phyloP scores from a whole-genome alignment of 2,113 vertebrate genomes.

The Corynorhinus townsendii region DNA sequence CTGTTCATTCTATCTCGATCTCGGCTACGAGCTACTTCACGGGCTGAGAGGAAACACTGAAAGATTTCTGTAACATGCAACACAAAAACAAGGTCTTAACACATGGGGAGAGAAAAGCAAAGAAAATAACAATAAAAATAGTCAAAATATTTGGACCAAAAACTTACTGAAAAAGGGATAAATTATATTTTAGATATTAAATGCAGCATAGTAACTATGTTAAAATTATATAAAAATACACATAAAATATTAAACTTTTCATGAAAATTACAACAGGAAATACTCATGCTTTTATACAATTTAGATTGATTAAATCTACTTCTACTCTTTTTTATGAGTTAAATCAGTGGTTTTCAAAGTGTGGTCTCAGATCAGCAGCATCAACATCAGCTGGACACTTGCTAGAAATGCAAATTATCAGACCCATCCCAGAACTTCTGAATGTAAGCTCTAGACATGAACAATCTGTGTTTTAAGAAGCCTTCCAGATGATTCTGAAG shows the following conservation, averaged over 20 bases:
- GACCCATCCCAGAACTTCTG: background rate
- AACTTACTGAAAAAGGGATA: conserved; percentile 58
- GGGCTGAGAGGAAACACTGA: conserved; percentile 99
- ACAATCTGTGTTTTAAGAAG: conserved; percentile 8
- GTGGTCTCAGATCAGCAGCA: background rate
- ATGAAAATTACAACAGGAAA: conserved; percentile 46
- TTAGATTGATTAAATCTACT: conserved; percentile 9
- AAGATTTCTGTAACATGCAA: conserved; percentile 96
- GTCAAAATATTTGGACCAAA: conserved; percentile 62
- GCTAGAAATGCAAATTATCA: background rate
- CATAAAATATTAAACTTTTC: background rate
- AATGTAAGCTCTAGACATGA: background rate
- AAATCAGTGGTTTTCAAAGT: background rate
- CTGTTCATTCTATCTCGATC: conserved; percentile 90
- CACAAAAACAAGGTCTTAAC: conserved; percentile 85
- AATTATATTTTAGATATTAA: conserved; percentile 53
- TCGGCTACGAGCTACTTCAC: conserved; percentile 93
- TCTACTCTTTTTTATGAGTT: background rate
- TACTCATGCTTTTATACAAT: background rate
- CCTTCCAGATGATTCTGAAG: background rate
- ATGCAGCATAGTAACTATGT: conserved; percentile 25
- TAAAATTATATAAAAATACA: background rate
- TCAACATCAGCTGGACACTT: background rate
- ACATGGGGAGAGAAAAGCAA: conserved; percentile 74
- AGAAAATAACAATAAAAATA: conserved; percentile 67